These are phyloP conservation scores for Hexactinellida sp. DNA, from an alignment of 37 sponge, comb jelly and placozoan species.

Conservation along the genomic window DNA sequence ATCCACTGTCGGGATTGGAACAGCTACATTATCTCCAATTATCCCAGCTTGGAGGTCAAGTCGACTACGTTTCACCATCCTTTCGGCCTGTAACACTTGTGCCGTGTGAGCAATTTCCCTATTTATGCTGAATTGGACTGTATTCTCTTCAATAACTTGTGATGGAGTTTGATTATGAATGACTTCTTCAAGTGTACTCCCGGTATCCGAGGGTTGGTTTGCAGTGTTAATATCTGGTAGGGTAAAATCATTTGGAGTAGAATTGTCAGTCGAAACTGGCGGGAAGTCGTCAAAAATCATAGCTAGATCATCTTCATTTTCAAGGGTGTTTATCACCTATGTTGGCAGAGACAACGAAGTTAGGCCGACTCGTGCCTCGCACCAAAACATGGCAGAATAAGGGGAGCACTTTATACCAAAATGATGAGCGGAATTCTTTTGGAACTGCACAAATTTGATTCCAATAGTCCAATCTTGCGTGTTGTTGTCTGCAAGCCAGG, in stretches of 20 bases:
- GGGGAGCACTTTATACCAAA: constrained; percentile 5
- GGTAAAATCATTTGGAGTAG: neutral
- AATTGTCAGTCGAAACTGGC: neutral
- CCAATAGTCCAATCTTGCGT: constrained; percentile 13
- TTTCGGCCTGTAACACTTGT: neutral
- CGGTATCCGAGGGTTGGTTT: neutral
- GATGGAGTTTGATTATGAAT: neutral
- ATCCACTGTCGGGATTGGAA: neutral
- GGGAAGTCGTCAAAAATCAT: neutral
- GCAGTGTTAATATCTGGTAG: neutral
- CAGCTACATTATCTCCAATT: neutral
- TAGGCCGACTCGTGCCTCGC: neutral
- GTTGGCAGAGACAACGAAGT: neutral
- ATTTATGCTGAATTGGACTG: no score
- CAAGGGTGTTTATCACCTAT: neutral
- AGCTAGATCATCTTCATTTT: neutral
- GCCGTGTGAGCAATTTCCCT: no score
- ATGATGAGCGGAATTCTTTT: constrained; percentile 1
- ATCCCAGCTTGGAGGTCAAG: neutral
- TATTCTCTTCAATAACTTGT: no score
- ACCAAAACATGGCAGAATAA: neutral
- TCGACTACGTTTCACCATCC: neutral
- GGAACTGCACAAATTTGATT: constrained; percentile 10
- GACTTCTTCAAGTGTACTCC: neutral
- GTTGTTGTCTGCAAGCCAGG: constrained; percentile 13